These are phyloP conservation scores for Cheumatopsyche charites DNA, from an alignment of 1,140 invertebrate genomes.

Conservation along the genomic window DNA sequence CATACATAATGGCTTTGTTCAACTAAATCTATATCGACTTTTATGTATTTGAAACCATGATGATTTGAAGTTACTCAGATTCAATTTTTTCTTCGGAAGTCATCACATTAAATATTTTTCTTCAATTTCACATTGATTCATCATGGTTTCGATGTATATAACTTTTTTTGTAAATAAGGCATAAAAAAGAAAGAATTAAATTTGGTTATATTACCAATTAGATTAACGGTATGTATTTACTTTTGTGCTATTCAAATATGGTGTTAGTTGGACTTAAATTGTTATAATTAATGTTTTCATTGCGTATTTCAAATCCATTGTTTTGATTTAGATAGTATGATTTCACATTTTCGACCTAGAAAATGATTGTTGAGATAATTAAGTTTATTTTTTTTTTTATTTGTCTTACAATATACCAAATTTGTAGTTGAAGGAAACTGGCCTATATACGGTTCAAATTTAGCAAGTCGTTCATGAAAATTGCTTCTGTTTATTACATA, in stretches of 20 bases:
- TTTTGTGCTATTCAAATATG: background rate
- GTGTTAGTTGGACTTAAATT: background rate
- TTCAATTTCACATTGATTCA: background rate
- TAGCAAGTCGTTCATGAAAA: too few relatives aligned
- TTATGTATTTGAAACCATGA: background rate
- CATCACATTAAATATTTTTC: too few relatives aligned
- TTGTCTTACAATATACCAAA: too few relatives aligned
- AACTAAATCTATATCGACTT: background rate
- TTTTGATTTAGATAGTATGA: background rate
- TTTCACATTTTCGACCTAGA: too few relatives aligned
- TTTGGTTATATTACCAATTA: background rate
- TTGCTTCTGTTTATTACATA: too few relatives aligned
- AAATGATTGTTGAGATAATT: too few relatives aligned
- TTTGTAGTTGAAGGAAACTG: too few relatives aligned
- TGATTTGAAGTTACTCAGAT: background rate
- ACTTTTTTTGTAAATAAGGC: conserved; percentile 5
- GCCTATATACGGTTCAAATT: too few relatives aligned
- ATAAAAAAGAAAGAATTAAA: background rate
- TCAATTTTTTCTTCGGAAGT: background rate
- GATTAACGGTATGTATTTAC: background rate
- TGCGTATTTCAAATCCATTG: background rate
- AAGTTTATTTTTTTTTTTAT: too few relatives aligned
- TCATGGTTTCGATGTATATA: background rate
- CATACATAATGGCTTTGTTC: too few relatives aligned
- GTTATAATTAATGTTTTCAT: background rate